A percentile compares a stretch with the other conserved stretches of the same genome.
Conservation (phyloP, 2,797 vertebrate species). For the Hipposideros larvatus region DNA sequence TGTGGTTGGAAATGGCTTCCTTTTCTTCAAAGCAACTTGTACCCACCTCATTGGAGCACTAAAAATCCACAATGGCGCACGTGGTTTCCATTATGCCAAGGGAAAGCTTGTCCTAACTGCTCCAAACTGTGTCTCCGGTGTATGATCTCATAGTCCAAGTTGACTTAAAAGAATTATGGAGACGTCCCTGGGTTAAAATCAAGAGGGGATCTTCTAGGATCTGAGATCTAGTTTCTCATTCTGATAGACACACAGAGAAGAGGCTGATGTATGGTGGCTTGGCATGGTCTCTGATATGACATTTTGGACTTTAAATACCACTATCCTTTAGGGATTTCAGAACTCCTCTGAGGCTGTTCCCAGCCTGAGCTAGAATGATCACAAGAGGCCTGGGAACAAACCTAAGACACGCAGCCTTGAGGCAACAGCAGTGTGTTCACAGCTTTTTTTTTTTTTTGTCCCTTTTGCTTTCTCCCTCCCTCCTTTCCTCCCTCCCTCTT, state of each 20-base stretch:
- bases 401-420: background rate
- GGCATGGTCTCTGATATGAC: background rate
- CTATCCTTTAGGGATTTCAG: conserved; percentile 62
- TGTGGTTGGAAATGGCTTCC: conserved; percentile 88
- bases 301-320: conserved; percentile 54
- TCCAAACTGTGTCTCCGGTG: background rate
- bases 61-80: conserved; percentile 75
- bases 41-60: conserved; percentile 76
- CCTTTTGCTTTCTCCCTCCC: background rate
- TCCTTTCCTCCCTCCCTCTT: background rate
- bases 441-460: background rate
- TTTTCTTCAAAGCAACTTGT: conserved; percentile 86
- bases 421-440: background rate
- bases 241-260: background rate
- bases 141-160: background rate
- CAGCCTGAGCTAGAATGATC: conserved; percentile 10
- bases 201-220: background rate
- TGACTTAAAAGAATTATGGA: background rate
- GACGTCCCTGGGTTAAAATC: background rate
- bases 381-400: conserved; percentile 52
- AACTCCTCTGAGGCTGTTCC: conserved; percentile 24
- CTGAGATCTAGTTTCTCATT: background rate
- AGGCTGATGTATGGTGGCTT: background rate
- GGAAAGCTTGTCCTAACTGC: background rate
- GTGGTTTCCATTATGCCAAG: conserved; percentile 85